These are phyloP conservation scores for Ametastegia equiseti DNA, from an alignment of 2,888 invertebrate genomes.

Conservation along the genomic window DNA sequence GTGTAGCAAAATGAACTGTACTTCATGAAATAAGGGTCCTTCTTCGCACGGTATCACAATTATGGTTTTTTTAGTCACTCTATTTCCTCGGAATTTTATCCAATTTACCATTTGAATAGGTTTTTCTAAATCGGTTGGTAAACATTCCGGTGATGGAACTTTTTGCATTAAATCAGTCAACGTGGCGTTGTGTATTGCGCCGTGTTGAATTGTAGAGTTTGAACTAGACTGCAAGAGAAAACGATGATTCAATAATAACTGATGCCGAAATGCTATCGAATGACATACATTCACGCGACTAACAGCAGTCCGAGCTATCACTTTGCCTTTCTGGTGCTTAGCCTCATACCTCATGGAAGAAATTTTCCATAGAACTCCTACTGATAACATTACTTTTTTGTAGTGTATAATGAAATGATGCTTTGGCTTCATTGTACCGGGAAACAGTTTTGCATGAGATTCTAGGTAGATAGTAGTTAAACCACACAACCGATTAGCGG, in stretches of 20 bases:
- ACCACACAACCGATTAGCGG: slow-evolving; percentile 2
- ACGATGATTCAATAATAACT: slow-evolving; percentile 49
- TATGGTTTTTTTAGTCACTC: slow-evolving; percentile 4
- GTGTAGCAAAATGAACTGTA: slow-evolving; percentile 17
- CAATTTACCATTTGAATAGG: slow-evolving; percentile 1
- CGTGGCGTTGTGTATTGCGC: neutral
- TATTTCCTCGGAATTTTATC: slow-evolving; percentile 20
- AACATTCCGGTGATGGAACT: slow-evolving; percentile 25
- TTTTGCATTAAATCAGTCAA: neutral
- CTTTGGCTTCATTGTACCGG: slow-evolving; percentile 53
- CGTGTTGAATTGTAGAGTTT: slow-evolving; percentile 4
- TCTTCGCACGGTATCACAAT: slow-evolving; percentile 21
- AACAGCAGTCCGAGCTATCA: slow-evolving; percentile 48
- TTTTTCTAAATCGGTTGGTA: slow-evolving; percentile 6
- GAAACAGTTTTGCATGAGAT: slow-evolving; percentile 43
- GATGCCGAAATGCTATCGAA: slow-evolving; percentile 51
- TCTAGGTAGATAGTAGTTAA: slow-evolving; percentile 5
- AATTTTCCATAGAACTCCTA: slow-evolving; percentile 51
- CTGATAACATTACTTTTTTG: slow-evolving; percentile 45
- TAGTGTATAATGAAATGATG: slow-evolving; percentile 56
- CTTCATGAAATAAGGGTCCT: slow-evolving; percentile 23
- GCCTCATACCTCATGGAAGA: slow-evolving; percentile 54
- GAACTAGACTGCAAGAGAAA: slow-evolving; percentile 42
- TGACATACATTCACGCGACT: slow-evolving; percentile 50
- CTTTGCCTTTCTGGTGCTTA: slow-evolving; percentile 53